phyloP scores from a whole-genome alignment of 2,113 vertebrate species.

The Chaenogobius annularis region DNA sequence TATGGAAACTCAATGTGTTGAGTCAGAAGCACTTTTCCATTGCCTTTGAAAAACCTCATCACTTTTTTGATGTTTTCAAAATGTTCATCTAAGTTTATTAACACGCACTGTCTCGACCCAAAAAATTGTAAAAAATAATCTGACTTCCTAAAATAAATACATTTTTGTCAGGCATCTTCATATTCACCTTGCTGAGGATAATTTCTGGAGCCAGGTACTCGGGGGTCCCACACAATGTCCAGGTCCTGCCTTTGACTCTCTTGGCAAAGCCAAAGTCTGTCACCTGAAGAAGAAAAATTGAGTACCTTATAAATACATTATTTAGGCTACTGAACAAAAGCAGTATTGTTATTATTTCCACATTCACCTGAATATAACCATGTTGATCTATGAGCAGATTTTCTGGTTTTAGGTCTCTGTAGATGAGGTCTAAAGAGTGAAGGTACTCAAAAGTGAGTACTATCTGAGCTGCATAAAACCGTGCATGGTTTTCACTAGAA shows the following conservation, averaged over 20 bases:
- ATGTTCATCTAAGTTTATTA: too few species aligned
- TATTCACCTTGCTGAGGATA: slow-evolving; percentile 96
- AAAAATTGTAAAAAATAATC: too few species aligned
- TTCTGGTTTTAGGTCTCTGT: slow-evolving; percentile 99
- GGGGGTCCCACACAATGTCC: slow-evolving; percentile 98
- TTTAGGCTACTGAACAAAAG: not conserved
- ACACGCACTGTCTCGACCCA: too few species aligned
- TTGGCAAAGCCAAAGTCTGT: slow-evolving; percentile 99
- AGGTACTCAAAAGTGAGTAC: slow-evolving; percentile 99
- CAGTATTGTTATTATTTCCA: not conserved
- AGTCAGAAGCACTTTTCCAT: too few species aligned
- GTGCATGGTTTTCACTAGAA: slow-evolving; percentile 92
- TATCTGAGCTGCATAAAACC: slow-evolving; percentile 99
- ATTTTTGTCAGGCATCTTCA: not conserved
- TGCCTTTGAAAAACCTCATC: too few species aligned
- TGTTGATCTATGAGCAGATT: slow-evolving; percentile 99
- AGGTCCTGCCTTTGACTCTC: slow-evolving; percentile 98
- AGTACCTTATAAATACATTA: not conserved
- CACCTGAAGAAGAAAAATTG: slow-evolving; percentile 76
- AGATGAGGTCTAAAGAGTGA: slow-evolving; percentile 99
- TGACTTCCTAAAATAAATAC: not conserved
- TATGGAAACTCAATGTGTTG: too few species aligned
- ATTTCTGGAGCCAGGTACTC: slow-evolving; percentile 99
- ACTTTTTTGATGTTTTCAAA: too few species aligned
- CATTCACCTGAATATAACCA: slow-evolving; percentile 96